These are phyloP conservation scores for Macrosteles quadrilineatus DNA, from an alignment of 1,140 invertebrate species.

Conservation along the genomic window DNA sequence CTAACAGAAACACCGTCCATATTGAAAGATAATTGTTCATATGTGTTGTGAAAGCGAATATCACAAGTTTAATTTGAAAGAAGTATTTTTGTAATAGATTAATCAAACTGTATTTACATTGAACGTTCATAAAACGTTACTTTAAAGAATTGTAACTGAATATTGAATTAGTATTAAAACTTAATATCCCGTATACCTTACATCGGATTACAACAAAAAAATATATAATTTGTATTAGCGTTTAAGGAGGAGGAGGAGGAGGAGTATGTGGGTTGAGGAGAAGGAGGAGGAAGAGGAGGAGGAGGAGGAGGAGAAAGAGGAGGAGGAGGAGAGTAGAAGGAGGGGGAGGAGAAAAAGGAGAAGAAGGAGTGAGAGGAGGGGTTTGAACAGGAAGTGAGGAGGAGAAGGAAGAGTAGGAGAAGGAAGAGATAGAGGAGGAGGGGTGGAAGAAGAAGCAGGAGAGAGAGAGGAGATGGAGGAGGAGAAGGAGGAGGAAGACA, in stretches of 20 bases:
- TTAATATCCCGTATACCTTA: too few species aligned
- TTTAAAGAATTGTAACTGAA: too few species aligned
- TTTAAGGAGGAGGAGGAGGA: not conserved
- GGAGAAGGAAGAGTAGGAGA: not conserved
- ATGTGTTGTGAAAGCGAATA: too few species aligned
- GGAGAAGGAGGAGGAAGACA: conserved; percentile 2
- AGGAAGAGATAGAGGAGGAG: not conserved
- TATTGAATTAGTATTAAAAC: too few species aligned
- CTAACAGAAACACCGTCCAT: too few species aligned
- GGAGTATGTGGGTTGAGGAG: not conserved
- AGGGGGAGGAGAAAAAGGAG: not conserved
- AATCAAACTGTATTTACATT: too few species aligned
- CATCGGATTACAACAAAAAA: too few species aligned
- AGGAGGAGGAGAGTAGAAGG: not conserved
- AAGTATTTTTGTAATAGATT: too few species aligned
- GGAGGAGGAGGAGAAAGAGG: not conserved
- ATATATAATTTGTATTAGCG: too few species aligned
- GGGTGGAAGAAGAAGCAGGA: not conserved
- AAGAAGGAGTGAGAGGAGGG: not conserved
- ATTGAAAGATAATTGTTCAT: too few species aligned
- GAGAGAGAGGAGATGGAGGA: not conserved
- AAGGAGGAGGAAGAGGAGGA: not conserved
- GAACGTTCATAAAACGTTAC: too few species aligned
- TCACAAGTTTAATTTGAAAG: too few species aligned
- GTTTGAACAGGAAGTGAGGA: not conserved